Evolutionary conservation across 2,888 invertebrate species (phyloP), one percentile per base, ranked within the genome.

Genomic region (Dryadula phaetusa): DNA sequence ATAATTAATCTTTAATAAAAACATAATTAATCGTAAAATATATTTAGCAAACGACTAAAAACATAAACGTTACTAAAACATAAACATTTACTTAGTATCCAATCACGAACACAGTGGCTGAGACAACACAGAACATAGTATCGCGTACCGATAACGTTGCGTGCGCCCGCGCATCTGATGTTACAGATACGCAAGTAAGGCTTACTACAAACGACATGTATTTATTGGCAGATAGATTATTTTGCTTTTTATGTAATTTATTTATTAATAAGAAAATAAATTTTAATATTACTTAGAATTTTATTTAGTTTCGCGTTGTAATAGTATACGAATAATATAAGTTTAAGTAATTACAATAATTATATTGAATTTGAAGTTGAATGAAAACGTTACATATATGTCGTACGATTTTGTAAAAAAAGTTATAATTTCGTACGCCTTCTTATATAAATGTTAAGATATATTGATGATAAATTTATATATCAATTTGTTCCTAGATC

Each of bases 61-160:
- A 28, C 6, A 1, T 32, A n/a, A n/a, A n/a, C n/a, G n/a, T n/a
- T n/a, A n/a, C n/a, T 7, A 32, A 7, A 32, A 32, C 32, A 7
- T 40, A n/a, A 40, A n/a, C n/a, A 40, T 40, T n/a, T 10, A 40
- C 40, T 14, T 28, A 53, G 6, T 53, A 37, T 37, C 40, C 8
- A 49, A 66, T 60, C 62, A 62, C 52, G 66, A 62, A 44, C 52
- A 37, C 28, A 54, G 66, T 34, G 52, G 62, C 12, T 44, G 65
- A 58, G 65, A 69, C 69, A 69, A 66, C 53, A 46, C 53, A 64
- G 61, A 70, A 67, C 62, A 64, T 49, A 52, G 46, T 64, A 64
- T 65, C 61, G 62, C 28, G 62, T 65, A 62, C 47, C 62, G 64
- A 67, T 62, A 67, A 60, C 62, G 69, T 40, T 62, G 67, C 67